phyloP scores from a whole-genome alignment of 2,797 vertebrate genomes.

The Myotis pilosus region DNA sequence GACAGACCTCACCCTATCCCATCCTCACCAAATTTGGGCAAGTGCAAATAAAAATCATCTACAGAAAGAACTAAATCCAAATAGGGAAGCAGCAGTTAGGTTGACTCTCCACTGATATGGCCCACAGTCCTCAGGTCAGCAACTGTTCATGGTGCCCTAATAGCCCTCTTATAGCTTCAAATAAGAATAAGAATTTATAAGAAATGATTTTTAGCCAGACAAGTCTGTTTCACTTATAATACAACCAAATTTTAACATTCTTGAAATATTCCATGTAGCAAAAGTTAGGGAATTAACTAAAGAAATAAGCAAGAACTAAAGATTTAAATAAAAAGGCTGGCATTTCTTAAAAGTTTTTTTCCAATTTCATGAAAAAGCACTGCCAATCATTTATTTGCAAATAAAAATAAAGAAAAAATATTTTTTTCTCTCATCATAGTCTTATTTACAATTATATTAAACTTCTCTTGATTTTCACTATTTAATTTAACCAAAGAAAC shows the following conservation, averaged over 20 bases:
- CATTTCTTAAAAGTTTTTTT: neutral
- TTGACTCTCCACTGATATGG: neutral
- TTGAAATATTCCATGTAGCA: neutral
- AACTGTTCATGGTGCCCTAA: neutral
- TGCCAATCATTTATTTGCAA: neutral
- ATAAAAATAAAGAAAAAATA: neutral
- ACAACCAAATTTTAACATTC: constrained; percentile 5
- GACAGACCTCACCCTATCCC: neutral
- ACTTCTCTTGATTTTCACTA: neutral
- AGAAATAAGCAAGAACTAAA: neutral
- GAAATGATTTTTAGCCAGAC: neutral
- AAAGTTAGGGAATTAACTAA: constrained; percentile 3
- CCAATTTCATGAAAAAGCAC: neutral
- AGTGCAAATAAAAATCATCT: neutral
- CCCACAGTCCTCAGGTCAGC: neutral
- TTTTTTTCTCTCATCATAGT: neutral
- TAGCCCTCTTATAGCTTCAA: neutral
- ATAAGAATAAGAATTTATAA: neutral
- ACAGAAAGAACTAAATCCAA: neutral
- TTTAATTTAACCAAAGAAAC: neutral
- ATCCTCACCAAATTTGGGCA: neutral
- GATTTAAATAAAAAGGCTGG: neutral
- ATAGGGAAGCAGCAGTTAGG: neutral
- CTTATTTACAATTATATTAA: neutral
- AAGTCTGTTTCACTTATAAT: neutral